Evolutionary conservation across 1,140 invertebrate genomes (phyloP), one percentile per base, ranked within the genome.

Genomic region (Cotesia vestalis): DNA sequence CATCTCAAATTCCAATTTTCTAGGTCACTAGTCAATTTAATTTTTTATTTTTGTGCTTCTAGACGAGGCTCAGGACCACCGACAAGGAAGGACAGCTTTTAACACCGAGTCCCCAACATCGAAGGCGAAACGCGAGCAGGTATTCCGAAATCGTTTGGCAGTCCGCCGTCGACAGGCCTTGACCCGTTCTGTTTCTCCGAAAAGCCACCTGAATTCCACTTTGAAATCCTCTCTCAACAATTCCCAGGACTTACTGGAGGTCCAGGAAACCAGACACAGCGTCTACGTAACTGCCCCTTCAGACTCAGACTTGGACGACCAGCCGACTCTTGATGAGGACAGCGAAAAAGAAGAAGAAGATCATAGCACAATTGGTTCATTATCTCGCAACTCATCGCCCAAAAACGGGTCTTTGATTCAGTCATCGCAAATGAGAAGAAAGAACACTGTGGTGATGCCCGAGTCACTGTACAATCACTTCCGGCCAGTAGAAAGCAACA

Each of bases 381-480:
- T 11, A 46, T 6, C 40, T 9, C 40, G 40, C 11, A 46, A 46
- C 11, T 46, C 40, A 46, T 46, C 40, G 11, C 6, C 11, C 4
- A 46, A 46, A 46, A 46, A 46, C 11, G 6, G 6, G 11, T 46
- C 40, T 46, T 46, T 60, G 12, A 68, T 67, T 76, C 78, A 3
- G 66, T 46, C 70, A 0, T 27, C 27, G 27, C 27, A 27, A 27
- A 27, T 27, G 27, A 80, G 84, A 1, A 72, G 77, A 20, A 85
- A 83, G 70, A 86, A 86, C 36, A 87, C 76, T 4, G 84, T 87
- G 0, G 75, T 79, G 0, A 89, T 91, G 87, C 88, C 90, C 2
- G 88, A 89, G 69, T 89, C 89, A 17, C 78, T 91, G 66, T 91
- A 90, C 78, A 90, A 90, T 73, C 89, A 91, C 71, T 91, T 91